phyloP scores from a whole-genome alignment of 2,113 vertebrate species.

The Eptesicus fuscus region DNA sequence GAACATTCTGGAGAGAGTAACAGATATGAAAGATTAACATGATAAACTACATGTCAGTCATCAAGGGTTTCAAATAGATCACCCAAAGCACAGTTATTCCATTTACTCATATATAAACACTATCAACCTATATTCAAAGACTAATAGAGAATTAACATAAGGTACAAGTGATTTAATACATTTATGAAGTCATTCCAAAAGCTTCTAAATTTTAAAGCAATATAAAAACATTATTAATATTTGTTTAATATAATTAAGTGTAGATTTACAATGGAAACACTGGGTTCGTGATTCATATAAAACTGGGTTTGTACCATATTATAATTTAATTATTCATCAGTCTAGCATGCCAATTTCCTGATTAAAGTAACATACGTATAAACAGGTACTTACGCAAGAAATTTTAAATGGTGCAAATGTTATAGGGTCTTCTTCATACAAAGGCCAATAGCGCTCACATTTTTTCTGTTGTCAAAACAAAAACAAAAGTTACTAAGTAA shows the following conservation, averaged over 20 bases:
- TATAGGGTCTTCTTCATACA: slow-evolving; percentile 88
- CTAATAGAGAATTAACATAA: neutral
- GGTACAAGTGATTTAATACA: neutral
- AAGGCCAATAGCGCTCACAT: slow-evolving; percentile 96
- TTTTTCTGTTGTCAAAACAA: slow-evolving; percentile 91
- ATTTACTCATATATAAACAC: neutral
- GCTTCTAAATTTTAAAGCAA: slow-evolving; percentile 3
- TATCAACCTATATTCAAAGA: neutral
- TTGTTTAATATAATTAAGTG: neutral
- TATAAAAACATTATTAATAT: neutral
- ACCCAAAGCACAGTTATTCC: neutral
- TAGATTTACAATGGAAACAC: neutral
- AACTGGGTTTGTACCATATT: neutral
- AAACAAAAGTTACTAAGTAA: slow-evolving; percentile 49
- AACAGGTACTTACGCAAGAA: slow-evolving; percentile 92
- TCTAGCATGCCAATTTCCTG: neutral
- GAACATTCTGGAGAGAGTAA: neutral
- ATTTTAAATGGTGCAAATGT: slow-evolving; percentile 94
- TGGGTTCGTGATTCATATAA: neutral
- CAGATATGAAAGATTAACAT: slow-evolving; percentile 2
- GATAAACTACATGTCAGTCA: neutral
- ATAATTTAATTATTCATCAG: neutral
- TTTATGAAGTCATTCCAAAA: slow-evolving; percentile 14
- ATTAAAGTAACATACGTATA: slow-evolving; percentile 20
- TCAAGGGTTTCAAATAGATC: neutral